Percentiles rank a stretch among this genome's conserved stretches.
Evolutionary conservation across 2,888 invertebrate genomes (phyloP).

Genomic region (Agrotis clavis): DNA sequence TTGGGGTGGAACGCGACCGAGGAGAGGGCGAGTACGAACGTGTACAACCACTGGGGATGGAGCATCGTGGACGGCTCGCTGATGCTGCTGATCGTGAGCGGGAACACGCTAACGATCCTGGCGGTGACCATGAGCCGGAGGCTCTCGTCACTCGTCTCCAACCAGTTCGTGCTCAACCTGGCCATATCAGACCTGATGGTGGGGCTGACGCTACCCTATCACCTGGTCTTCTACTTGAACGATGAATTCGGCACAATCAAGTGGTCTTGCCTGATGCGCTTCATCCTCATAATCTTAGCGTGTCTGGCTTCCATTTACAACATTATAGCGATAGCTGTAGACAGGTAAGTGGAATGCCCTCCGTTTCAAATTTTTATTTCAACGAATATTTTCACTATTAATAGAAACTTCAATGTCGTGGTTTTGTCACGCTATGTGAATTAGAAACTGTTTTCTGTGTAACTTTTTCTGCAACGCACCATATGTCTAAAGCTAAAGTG

Average conservation of each 20-base stretch:
- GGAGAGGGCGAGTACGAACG: conserved; percentile 74
- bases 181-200: conserved; percentile 95
- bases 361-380: conserved; percentile 52
- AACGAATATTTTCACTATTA: conserved; percentile 52
- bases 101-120: conserved; percentile 94
- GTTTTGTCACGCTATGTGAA: conserved; percentile 62
- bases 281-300: conserved; percentile 94
- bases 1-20: conserved; percentile 82
- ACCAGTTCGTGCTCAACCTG: conserved; percentile 95
- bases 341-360: conserved; percentile 87
- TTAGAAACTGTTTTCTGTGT: conserved; percentile 3
- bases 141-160: conserved; percentile 93
- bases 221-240: conserved; percentile 94
- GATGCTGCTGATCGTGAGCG: conserved; percentile 93
- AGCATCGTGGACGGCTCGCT: conserved; percentile 92
- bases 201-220: conserved; percentile 94
- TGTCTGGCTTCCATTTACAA: conserved; percentile 95
- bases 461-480: neutral
- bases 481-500: neutral
- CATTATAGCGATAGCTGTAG: conserved; percentile 94
- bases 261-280: conserved; percentile 93
- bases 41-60: conserved; percentile 92
- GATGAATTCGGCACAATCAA: conserved; percentile 91
- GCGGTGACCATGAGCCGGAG: conserved; percentile 94
- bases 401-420: conserved; percentile 49